Base-by-base conservation (phyloP, 2,113 vertebrate species). In the Pteropus alecto region DNA sequence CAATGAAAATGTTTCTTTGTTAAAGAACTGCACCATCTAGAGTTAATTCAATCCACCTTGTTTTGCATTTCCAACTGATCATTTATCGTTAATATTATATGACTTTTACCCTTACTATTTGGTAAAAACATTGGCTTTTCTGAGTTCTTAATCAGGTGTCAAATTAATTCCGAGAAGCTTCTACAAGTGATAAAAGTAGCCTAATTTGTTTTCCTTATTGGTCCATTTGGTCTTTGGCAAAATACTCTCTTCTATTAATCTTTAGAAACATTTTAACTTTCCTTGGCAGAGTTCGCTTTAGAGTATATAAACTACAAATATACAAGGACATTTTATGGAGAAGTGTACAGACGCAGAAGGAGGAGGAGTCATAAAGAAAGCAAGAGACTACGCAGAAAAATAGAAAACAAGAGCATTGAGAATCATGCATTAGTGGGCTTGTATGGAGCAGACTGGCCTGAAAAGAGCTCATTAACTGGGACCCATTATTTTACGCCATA, bases 131-230 rank as follows among this genome's bases (percentile, higher is more conserved):
- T 30, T 79, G 70, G 28, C 16, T 68, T 86, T 86, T 84, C 15
- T 74, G 35, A 48, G 21, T 58, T 12, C 46, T 83, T 92, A 95
- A 92, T 82, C 41, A 92, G 13, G n/a, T 74, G n/a, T 92, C 79
- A 96, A 90, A 90, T 96, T 95, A 84, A 95, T 94, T 77, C 58
- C 92, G 33, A 94, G 26, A 82, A 77, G 11, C 28, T 90, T 86
- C 5, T 83, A 90, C n/a, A 54, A 92, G 81, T 83, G 63, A 65
- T 38, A 74, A 73, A 90, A 81, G 6, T 94, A 93, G 16, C 30
- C 41, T 82, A 54, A 95, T 89, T 83, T 96, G 11, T 94, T 94
- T 92, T 93, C 56, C 19, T 90, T 82, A 92, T n/a, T 60, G 43
- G 33, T 84, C 22, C 63, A 78, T 60, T 95, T 95, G 2, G 43